Conservation (phyloP, 2,888 invertebrate species). For the Ichneumoninae sp. region DNA sequence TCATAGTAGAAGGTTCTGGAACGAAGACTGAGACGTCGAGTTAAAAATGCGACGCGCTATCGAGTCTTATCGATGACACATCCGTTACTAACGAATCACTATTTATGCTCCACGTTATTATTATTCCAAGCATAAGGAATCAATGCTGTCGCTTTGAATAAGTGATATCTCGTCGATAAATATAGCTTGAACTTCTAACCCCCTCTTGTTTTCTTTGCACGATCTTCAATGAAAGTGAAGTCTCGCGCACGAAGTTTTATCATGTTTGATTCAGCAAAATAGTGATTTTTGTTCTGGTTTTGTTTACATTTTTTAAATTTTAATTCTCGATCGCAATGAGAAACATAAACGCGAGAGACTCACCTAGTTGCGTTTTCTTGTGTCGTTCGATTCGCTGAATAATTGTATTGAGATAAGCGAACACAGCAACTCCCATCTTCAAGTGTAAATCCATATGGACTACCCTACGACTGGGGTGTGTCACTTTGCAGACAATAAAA, state of each 20-base stretch:
- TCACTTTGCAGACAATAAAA: constrained; percentile 17
- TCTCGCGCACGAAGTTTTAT: neutral
- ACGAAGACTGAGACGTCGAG: neutral
- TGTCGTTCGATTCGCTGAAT: constrained; percentile 71
- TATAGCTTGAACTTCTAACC: neutral
- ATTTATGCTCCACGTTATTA: constrained; percentile 16
- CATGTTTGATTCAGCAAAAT: neutral
- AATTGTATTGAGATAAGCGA: constrained; percentile 69
- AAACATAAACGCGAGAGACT: constrained; percentile 57
- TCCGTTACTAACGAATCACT: neutral
- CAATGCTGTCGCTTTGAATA: neutral
- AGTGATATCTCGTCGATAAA: neutral
- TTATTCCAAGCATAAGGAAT: neutral
- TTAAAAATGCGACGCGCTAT: neutral
- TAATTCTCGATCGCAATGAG: neutral
- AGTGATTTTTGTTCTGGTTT: neutral
- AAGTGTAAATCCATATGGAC: constrained; percentile 54
- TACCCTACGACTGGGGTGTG: constrained; percentile 36
- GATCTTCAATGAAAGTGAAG: neutral
- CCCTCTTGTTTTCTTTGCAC: neutral
- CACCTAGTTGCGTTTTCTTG: constrained; percentile 78
- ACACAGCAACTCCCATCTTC: constrained; percentile 74
- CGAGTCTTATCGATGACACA: constrained; percentile 38
- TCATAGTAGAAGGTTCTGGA: constrained; percentile 25
- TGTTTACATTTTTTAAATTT: neutral